These are phyloP conservation scores for Mastomys natalensis DNA, from an alignment of 2,113 vertebrate species.

Conservation along the genomic window DNA sequence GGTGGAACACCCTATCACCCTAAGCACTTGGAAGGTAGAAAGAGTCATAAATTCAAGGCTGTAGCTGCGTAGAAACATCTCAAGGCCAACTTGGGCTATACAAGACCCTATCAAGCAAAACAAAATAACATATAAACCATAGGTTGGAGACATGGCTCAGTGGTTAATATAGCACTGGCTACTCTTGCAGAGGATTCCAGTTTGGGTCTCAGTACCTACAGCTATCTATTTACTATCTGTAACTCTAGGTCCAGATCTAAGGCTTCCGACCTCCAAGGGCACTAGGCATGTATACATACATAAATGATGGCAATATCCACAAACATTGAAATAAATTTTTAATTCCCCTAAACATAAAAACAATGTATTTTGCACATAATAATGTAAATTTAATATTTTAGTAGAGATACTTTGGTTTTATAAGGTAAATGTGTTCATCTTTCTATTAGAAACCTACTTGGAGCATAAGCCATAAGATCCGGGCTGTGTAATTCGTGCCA, in stretches of 20 bases:
- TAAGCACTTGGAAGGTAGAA: neutral
- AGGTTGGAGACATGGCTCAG: neutral
- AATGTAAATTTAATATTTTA: neutral
- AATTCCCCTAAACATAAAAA: neutral
- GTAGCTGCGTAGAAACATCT: no score
- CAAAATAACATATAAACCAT: neutral
- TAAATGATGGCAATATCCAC: neutral
- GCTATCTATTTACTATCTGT: no score
- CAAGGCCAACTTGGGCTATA: neutral
- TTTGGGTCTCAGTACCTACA: neutral
- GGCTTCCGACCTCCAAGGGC: neutral
- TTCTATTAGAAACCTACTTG: neutral
- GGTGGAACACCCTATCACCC: no score
- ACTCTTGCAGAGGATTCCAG: neutral
- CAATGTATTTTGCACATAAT: neutral
- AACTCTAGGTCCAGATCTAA: neutral
- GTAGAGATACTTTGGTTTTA: neutral
- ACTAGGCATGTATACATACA: neutral
- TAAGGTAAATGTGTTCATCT: neutral
- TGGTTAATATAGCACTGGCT: neutral
- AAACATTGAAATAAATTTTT: neutral
- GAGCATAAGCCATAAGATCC: fast-evolving
- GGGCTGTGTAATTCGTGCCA: no score
- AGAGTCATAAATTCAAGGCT: neutral
- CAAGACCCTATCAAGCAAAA: neutral